phyloP scores from a whole-genome alignment of 2,113 vertebrate genomes.

The Ciconia boyciana region DNA sequence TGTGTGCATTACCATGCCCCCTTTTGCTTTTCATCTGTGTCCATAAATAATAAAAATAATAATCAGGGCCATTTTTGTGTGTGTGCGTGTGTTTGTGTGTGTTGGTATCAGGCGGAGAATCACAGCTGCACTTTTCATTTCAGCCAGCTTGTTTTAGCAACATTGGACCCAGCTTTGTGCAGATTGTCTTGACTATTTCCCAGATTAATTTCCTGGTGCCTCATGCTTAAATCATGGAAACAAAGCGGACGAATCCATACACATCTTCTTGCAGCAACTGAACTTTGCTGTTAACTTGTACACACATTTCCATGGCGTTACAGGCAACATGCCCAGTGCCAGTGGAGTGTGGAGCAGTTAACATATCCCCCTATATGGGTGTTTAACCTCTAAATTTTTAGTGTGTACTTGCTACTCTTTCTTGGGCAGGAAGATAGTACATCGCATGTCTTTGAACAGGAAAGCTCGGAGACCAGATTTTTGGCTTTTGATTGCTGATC shows the following conservation, averaged over 20 bases:
- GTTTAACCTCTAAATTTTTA: neutral
- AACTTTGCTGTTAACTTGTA: neutral
- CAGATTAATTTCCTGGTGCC: slow-evolving; percentile 38
- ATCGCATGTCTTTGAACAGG: neutral
- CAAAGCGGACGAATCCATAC: neutral
- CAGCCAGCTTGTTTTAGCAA: slow-evolving; percentile 37
- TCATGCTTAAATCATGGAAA: slow-evolving; percentile 24
- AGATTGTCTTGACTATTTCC: slow-evolving; percentile 28
- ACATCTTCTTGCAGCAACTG: neutral
- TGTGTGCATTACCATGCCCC: slow-evolving; percentile 58
- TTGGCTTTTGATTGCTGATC: neutral
- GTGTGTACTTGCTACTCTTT: neutral
- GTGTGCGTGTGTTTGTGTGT: neutral
- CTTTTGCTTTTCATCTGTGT: slow-evolving; percentile 62
- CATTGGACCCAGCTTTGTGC: slow-evolving; percentile 13
- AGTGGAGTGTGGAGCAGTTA: neutral
- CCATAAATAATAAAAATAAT: slow-evolving; percentile 68
- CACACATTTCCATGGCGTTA: neutral
- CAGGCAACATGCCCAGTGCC: neutral
- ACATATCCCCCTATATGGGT: fast-evolving
- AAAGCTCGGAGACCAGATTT: neutral
- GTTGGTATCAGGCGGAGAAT: neutral
- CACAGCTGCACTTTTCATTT: slow-evolving; percentile 38
- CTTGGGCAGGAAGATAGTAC: neutral
- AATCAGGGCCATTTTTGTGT: neutral